phyloP scores from a whole-genome alignment of 2,113 vertebrate genomes.

The Stictonetta naevosa region DNA sequence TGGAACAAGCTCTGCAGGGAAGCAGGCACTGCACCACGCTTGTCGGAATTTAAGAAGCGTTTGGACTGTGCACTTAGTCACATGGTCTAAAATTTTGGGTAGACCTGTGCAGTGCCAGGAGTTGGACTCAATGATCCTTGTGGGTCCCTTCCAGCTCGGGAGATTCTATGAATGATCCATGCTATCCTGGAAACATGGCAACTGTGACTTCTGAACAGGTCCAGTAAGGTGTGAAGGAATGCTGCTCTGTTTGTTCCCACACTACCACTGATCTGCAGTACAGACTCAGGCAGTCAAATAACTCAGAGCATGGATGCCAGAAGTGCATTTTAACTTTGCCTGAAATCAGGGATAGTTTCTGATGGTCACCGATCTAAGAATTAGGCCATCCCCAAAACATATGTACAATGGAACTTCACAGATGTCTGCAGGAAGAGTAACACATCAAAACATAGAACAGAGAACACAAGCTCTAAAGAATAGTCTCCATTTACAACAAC shows the following conservation, averaged over 20 bases:
- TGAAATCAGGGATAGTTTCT: not conserved
- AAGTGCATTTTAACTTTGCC: not conserved
- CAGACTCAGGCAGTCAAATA: not conserved
- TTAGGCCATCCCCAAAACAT: not conserved
- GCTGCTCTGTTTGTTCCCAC: accelerated
- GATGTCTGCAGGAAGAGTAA: not conserved
- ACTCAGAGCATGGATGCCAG: not conserved
- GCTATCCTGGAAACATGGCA: not conserved
- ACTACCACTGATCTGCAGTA: not conserved
- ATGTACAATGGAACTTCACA: not conserved
- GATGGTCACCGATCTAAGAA: not conserved
- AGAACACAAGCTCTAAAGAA: not conserved
- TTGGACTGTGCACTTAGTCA: too few species aligned
- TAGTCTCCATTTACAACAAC: not conserved
- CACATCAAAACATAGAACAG: not conserved
- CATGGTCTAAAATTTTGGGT: too few species aligned
- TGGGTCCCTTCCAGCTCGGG: too few species aligned
- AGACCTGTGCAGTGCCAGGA: too few species aligned
- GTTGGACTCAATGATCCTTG: too few species aligned
- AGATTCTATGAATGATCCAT: not conserved
- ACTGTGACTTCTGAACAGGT: not conserved
- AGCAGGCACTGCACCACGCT: too few species aligned
- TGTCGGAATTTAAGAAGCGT: too few species aligned
- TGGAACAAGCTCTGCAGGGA: too few species aligned
- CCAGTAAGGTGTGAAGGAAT: not conserved